Conservation (phyloP, 1,140 invertebrate genomes). For the Anoplophora glabripennis region DNA sequence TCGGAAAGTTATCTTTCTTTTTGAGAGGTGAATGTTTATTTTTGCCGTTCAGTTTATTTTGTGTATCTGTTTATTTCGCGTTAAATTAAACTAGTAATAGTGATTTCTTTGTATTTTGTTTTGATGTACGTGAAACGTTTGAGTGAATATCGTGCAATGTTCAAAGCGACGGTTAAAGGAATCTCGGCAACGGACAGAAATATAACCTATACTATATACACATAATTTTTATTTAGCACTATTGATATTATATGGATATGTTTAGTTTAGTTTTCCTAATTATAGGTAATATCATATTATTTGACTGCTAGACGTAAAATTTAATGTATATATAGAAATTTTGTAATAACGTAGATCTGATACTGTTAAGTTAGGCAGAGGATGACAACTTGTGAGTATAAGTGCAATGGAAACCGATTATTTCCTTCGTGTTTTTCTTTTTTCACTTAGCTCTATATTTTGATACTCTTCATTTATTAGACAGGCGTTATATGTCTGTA, state of each 20-base stretch:
- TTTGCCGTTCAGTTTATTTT: no score
- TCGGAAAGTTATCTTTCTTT: no score
- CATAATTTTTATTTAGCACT: conserved; percentile 3
- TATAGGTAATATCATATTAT: conserved; percentile 9
- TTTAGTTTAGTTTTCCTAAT: conserved; percentile 10
- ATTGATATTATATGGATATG: conserved; percentile 17
- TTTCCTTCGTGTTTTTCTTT: conserved; percentile 21
- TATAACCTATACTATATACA: neutral
- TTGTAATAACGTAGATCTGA: conserved; percentile 6
- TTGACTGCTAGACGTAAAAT: conserved; percentile 1
- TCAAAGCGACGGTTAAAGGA: neutral
- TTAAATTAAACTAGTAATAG: no score
- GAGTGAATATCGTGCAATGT: no score
- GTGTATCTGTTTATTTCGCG: no score
- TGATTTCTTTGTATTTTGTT: no score
- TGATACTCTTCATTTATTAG: conserved; percentile 38
- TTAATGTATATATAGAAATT: conserved; percentile 14
- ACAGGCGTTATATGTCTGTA: conserved; percentile 27
- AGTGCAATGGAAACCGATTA: conserved; percentile 36
- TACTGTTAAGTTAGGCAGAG: conserved; percentile 6
- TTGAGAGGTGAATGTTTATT: no score
- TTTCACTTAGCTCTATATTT: conserved; percentile 34
- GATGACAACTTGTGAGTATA: conserved; percentile 22
- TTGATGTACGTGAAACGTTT: no score
- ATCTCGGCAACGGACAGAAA: neutral